Evolutionary conservation across 2,113 vertebrate species (phyloP), one percentile per base, ranked within the genome.

Genomic region (Phyllostomus hastatus): DNA sequence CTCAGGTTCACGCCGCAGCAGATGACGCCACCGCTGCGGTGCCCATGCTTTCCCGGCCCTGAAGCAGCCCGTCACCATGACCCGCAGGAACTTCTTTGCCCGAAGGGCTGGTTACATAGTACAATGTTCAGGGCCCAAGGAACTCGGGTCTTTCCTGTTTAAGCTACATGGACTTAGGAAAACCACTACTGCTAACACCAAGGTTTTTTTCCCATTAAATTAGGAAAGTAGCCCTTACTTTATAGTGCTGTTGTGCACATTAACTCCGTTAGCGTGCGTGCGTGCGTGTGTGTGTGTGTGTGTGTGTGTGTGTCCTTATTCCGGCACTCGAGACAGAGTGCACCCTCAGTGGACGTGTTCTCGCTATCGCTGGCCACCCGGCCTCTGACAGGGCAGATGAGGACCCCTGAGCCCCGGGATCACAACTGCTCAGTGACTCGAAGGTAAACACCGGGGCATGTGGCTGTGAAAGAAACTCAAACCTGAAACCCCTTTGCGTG

Each of bases 311-410:
- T 19, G 15, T 57, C 35, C 28, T 88, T 50, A 33, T 33, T 41
- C 10, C 4, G 12, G 8, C 38, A 8, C 10, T 24, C 73, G 33
- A 10, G 5, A 3, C 8, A 38, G 0, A 26, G 4, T 4, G 50
- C 12, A 22, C 69, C 16, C 48, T 70, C 50, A 11, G 0, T n/a
- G 48, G 81, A 70, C 19, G 2, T 57, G 12, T 28, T 43, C 33
- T 43, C 52, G 2, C 19, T 70, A 22, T 43, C 11, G 16, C 28
- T 69, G 80, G 73, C 64, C 20, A n/a, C 48, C 46, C 14, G 59
- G 7, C 26, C 43, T 31, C 50, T 43, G n/a, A 64, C n/a, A 61
- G 20, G 17, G 38, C n/a, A 87, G 26, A 19, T 52, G 26, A 54
- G 41, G 67, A 54, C 17, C 1, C 52, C 59, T 66, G 35, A 70